These are phyloP conservation scores for Lepidostoma basale DNA, from an alignment of 1,140 invertebrate species.

Conservation along the genomic window DNA sequence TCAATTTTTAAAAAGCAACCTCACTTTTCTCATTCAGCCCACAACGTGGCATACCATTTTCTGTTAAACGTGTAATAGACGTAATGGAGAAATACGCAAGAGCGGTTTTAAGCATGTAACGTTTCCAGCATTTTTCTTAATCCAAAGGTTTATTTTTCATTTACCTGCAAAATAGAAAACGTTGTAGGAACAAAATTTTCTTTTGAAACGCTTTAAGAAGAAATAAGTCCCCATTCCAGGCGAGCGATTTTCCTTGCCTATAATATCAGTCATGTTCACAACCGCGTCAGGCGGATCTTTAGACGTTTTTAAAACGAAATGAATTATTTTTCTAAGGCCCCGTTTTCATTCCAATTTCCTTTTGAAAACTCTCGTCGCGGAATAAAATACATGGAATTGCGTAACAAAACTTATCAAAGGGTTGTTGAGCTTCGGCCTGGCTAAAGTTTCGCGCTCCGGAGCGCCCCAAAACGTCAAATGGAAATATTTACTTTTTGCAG, in stretches of 20 bases:
- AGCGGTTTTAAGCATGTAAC: no score
- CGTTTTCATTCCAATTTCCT: slow-evolving; percentile 3
- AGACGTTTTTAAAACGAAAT: not conserved
- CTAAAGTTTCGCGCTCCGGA: slow-evolving; percentile 1
- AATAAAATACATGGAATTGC: not conserved
- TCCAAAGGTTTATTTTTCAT: no score
- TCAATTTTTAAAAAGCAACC: no score
- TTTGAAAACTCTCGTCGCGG: not conserved
- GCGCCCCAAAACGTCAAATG: slow-evolving; percentile 1
- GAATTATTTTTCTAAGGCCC: slow-evolving; percentile 11
- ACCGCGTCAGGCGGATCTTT: not conserved
- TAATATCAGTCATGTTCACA: not conserved
- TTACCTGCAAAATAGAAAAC: not conserved
- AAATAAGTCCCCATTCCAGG: not conserved
- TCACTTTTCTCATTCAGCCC: no score
- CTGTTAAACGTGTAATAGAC: no score
- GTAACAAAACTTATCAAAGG: slow-evolving; percentile 10
- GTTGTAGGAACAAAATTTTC: no score
- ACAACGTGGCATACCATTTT: no score
- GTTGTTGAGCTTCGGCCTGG: slow-evolving; percentile 3
- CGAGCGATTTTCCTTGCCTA: not conserved
- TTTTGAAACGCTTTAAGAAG: not conserved
- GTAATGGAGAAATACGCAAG: no score
- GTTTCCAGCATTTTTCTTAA: no score
- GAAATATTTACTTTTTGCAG: slow-evolving; percentile 13